Conservation (phyloP, 1,140 invertebrate genomes). For the Drosophila suzukii region DNA sequence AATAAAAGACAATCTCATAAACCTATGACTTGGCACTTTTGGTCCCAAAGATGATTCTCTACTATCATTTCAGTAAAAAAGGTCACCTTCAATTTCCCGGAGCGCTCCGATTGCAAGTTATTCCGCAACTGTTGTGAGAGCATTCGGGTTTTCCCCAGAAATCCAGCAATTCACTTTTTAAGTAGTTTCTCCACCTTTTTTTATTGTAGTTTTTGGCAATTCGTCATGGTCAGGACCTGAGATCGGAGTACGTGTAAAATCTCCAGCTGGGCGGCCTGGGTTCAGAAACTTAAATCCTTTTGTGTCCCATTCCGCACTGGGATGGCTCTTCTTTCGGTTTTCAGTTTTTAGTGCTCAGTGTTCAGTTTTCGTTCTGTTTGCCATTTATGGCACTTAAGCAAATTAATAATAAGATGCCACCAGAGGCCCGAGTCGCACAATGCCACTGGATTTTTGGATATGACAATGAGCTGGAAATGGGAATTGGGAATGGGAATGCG, state of each 20-base stretch:
- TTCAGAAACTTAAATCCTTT: slow-evolving; percentile 62
- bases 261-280: slow-evolving; percentile 59
- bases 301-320: slow-evolving; percentile 26
- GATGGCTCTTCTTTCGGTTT: background rate
- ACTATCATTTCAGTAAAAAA: background rate
- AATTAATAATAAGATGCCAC: slow-evolving; percentile 75
- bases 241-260: slow-evolving; percentile 56
- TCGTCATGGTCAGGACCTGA: slow-evolving; percentile 66
- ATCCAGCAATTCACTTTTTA: slow-evolving; percentile 25
- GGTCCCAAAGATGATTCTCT: background rate
- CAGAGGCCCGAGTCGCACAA: slow-evolving; percentile 27
- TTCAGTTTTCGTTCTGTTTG: slow-evolving; percentile 20
- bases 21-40: slow-evolving; percentile 5
- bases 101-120: slow-evolving; percentile 19
- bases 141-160: slow-evolving; percentile 25
- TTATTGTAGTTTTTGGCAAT: slow-evolving; percentile 49
- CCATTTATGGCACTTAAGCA: slow-evolving; percentile 80
- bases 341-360: no score
- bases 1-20: background rate
- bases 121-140: slow-evolving; percentile 17
- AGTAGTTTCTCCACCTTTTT: slow-evolving; percentile 12
- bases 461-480: slow-evolving; percentile 13
- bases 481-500: no score
- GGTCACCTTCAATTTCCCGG: background rate
- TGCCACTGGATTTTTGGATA: slow-evolving; percentile 39